Base-by-base conservation (phyloP, 2,113 vertebrate genomes). In the Callaeas wilsoni region DNA sequence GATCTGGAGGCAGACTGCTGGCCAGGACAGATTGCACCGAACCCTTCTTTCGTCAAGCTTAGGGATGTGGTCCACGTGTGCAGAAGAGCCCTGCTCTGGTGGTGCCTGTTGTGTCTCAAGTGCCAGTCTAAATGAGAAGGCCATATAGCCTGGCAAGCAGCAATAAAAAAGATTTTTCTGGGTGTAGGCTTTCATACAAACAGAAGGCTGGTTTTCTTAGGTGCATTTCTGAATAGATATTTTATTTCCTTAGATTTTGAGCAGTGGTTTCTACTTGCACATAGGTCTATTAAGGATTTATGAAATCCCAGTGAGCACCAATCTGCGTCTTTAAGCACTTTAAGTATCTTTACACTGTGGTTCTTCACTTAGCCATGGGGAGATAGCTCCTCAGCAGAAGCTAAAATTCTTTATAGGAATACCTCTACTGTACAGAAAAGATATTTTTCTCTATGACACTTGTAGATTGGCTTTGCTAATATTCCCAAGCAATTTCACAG, bases 11-110 rank as follows among this genome's bases (percentile, higher is more conserved):
- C n/a, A 65, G 50, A 16, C 26, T 84, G 23, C 33, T 5, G 7
- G 8, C 21, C 6, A 3, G 62, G 41, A 32, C 16, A 76, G 60
- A 42, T 20, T 84, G 33, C 1, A 1, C 3, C 22, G 33, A 65
- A 33, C 9, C 13, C 59, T 60, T 52, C 20, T 69, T 69, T 81
- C 44, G 25, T 14, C 85, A 37, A 49, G 4, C 4, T 37, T 8
- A 21, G 29, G n/a, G 13, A 10, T 1, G 1, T 46, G 39, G 21
- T 53, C 19, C 23, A 17, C 0, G 0, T 2, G 5, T 49, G 55
- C 41, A 49, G 37, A 52, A 65, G 2, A 94, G 8, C 16, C 1
- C 1, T 70, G 18, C 26, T 81, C 53, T 57, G 39, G 49, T 33
- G 35, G 8, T 42, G 44, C 39, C 50, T 74, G 17, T 46, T 67